Base-by-base conservation (phyloP, 2,888 invertebrate genomes). In the Ptychoptera albimana region DNA sequence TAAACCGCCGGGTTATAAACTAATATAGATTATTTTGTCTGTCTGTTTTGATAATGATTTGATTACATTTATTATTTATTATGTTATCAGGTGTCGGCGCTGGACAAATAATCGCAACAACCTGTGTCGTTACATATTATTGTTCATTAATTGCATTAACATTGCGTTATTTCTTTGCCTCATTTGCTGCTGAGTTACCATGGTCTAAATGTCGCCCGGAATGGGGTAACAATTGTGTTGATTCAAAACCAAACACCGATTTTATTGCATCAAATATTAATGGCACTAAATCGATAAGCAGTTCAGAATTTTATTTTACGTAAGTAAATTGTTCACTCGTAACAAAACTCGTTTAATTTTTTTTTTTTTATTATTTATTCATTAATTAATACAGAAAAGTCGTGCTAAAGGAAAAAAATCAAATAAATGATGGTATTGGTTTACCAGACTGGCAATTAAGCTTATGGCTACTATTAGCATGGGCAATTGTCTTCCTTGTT, bases 71-170 rank as follows among this genome's bases (percentile, higher is more conserved):
- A n/a, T n/a, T n/a, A n/a, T n/a, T n/a, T n/a, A n/a, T n/a, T n/a
- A 55, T 30, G 39, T 37, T 43, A 23, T 8, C 16, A 80, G 80
- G 82, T 41, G 72, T 79, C 16, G 82, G 81, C 3, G 76, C 74
- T 54, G 80, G 78, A 0, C 77, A 80, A 52, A 67, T 75, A 6
- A 54, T 79, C 10, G 73, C 71, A 1, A 74, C 75, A 12, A 64
- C 71, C 12, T 76, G 73, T 51, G 76, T 85, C 11, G 70, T 81
- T 2, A 77, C 82, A 0, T 87, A 86, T 60, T 87, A 86, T 59
- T 80, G 80, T 43, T 76, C 79, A 0, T 65, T 86, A 42, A 75
- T 85, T 67, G 80, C 79, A 0, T 59, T 85, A 32, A 80, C 82
- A 9, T 54, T 85, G 9, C 83, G 73, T 61, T 87, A 85, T 61